phyloP scores from a whole-genome alignment of 2,113 vertebrate genomes.

The Grus americana region DNA sequence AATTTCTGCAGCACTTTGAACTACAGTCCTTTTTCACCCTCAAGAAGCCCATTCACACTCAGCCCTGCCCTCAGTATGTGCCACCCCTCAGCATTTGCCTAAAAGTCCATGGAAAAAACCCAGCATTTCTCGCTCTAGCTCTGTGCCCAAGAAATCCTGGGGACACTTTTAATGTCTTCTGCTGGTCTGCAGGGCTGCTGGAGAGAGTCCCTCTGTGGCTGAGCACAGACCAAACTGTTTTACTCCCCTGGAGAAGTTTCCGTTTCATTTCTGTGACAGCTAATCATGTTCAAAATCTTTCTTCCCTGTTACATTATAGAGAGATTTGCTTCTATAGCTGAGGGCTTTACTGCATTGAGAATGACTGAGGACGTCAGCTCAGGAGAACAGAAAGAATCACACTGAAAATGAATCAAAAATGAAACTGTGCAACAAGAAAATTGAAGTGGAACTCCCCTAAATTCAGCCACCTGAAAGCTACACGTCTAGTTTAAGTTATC shows the following conservation, averaged over 20 bases:
- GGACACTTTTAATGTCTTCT: neutral
- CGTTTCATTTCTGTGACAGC: neutral
- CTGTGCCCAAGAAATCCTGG: neutral
- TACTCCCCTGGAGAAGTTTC: neutral
- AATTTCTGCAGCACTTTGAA: neutral
- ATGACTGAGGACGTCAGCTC: neutral
- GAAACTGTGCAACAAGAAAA: neutral
- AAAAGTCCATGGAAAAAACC: neutral
- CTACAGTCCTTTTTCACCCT: neutral
- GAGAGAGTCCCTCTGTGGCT: neutral
- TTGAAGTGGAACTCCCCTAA: neutral
- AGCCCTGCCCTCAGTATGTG: neutral
- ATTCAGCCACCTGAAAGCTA: neutral
- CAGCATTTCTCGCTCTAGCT: neutral
- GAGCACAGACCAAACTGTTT: neutral
- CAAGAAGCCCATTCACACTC: neutral
- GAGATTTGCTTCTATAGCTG: neutral
- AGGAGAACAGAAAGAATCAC: neutral
- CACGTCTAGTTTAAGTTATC: neutral
- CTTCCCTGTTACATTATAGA: neutral
- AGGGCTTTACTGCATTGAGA: neutral
- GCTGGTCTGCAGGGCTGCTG: neutral
- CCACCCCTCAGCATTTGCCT: neutral
- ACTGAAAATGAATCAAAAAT: neutral
- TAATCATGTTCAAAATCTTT: neutral